Evolutionary conservation across 1,140 invertebrate species (phyloP), one percentile per base, ranked within the genome.

Genomic region (Pissodes strobi): DNA sequence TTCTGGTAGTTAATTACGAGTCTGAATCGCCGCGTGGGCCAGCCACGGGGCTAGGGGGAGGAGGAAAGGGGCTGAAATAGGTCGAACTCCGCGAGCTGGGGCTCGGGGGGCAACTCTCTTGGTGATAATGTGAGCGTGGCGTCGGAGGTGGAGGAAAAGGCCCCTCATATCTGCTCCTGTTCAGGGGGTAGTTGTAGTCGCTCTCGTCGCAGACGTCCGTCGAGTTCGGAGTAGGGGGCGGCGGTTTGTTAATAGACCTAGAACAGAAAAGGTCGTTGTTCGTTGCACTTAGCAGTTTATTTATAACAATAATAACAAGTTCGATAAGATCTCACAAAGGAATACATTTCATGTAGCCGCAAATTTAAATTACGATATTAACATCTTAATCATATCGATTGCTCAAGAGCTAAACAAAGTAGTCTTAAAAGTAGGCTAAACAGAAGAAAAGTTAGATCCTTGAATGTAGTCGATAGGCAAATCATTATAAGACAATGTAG

Each of bases 171-270:
- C 46, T 79, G 73, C 84, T 64, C 27, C 78, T 74, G 8, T 78
- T 80, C 12, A 64, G n/a, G 9, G 79, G 83, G 70, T 88, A 88
- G 72, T 88, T 87, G 41, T 83, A 87, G 72, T 94, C 91, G 2
- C 89, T 91, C 70, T 95, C 93, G 72, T 95, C 92, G 76, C 91
- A 94, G 9, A 95, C 90, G 76, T 97, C 94, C 1, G 95, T 97
- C 68, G 92, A 93, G 76, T 93, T 96, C 0, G 95, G 94, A 5
- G 94, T 97, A 2, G 94, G 94, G 1, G 93, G 94, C 13, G 94
- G 94, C 1, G 92, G 92, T 68, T 90, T 87, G 80, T 93, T 91
- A 22, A 88, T 87, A 15, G 85, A 85, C 66, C 89, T 85, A 75
- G 89, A 87, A 49, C 2, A 2, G 21, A 49, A 21, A 21, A 21